These are phyloP conservation scores for Piprites chloris DNA, from an alignment of 2,113 vertebrate genomes.

Conservation along the genomic window DNA sequence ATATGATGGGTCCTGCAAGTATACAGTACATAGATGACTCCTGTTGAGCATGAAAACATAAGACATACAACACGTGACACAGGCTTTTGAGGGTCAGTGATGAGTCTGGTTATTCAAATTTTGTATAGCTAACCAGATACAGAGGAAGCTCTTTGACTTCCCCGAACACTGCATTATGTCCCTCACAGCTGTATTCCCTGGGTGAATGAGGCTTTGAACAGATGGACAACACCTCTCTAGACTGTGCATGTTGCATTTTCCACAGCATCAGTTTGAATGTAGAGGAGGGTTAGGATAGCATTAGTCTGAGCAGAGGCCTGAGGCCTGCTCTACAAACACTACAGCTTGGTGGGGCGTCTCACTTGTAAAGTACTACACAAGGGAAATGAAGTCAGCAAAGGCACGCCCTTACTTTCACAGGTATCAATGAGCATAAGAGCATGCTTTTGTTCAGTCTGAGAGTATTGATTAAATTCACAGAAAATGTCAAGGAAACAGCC, in stretches of 20 bases:
- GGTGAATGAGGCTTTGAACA: not conserved
- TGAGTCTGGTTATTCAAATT: not conserved
- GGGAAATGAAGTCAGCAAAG: not conserved
- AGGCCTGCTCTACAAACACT: not conserved
- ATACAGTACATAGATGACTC: not conserved
- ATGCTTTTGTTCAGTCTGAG: not conserved
- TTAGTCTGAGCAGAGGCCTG: not conserved
- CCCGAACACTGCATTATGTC: not conserved
- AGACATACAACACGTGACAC: not conserved
- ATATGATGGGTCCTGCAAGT: not conserved
- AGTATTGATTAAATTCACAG: not conserved
- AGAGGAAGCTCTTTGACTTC: not conserved
- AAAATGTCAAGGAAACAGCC: not conserved
- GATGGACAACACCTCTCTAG: not conserved
- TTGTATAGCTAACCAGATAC: not conserved
- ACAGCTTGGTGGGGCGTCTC: not conserved
- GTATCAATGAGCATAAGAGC: not conserved
- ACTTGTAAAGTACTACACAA: not conserved
- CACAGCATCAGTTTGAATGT: not conserved
- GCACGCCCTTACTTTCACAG: not conserved
- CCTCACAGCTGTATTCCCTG: not conserved
- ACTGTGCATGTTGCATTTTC: rapidly evolving
- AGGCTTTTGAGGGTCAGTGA: not conserved
- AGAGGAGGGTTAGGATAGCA: not conserved
- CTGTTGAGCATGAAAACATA: not conserved